Conservation (phyloP, 2,113 vertebrate species). For the Pithys albifrons region DNA sequence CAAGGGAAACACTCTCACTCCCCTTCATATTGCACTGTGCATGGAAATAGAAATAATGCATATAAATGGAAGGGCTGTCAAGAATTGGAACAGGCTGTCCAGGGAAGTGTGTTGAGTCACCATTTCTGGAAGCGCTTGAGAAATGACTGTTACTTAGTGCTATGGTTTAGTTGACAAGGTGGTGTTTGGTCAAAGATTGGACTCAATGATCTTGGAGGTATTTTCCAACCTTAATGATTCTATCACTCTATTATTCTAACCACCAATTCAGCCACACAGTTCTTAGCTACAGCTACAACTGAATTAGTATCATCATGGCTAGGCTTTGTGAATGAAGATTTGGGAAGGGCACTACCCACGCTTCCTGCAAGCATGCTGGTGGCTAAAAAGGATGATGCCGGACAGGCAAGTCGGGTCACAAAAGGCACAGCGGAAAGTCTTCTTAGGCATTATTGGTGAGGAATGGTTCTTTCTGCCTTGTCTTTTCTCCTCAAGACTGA, state of each 20-base stretch:
- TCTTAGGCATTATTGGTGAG: too few relatives aligned
- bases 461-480: too few relatives aligned
- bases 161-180: neutral
- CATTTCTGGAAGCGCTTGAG: neutral
- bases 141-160: neutral
- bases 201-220: neutral
- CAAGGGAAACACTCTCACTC: neutral
- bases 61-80: neutral
- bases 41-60: neutral
- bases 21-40: neutral
- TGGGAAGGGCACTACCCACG: too few relatives aligned
- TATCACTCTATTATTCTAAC: neutral
- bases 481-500: too few relatives aligned
- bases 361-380: too few relatives aligned
- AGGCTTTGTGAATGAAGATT: too few relatives aligned
- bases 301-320: neutral
- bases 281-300: neutral
- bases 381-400: too few relatives aligned
- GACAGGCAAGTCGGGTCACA: too few relatives aligned
- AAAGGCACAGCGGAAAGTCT: too few relatives aligned
- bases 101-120: accelerated
- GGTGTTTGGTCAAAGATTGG: neutral
- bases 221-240: neutral
- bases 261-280: neutral
- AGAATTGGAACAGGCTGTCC: neutral